Base-by-base conservation (phyloP, 2,888 invertebrate genomes). In the Lycocerus yunnanus region DNA sequence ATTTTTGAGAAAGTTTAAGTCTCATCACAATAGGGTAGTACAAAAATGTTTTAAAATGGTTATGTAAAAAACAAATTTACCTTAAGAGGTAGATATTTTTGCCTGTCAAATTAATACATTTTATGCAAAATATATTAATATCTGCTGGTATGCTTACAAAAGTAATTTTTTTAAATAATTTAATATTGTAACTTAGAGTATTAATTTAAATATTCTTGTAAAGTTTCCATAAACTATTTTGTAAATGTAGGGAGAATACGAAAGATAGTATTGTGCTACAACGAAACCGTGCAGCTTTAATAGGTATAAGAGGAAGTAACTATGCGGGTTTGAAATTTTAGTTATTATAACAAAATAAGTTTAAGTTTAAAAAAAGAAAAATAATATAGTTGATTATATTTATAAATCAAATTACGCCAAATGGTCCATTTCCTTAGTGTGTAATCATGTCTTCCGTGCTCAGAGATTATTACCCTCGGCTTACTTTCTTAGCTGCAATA, bases 401-500 rank as follows among this genome's bases (percentile, higher is more conserved):
- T 82, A 82, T 82, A 80, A 82, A 82, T 81, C 82, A 80, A 81
- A 81, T 82, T 80, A 81, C 74, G 71, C 77, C 75, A 80, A 81
- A 81, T 79, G 82, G 80, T 80, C 81, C 81, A 80, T 82, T 82
- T 82, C 81, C 80, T 78, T 76, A 73, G 79, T 74, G 77, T 78
- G 80, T 82, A 80, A 82, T 82, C 81, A 78, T 80, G 79, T 75
- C 78, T 82, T 81, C 79, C 81, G 80, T 81, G 79, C 77, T 78
- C 79, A 78, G 80, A 80, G 79, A 81, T 83, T 83, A 80, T 80
- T 81, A 74, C 79, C 72, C 78, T 78, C 77, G 74, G 76, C 77
- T 74, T 77, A 76, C 74, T 77, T 79, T 78, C 76, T 75, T 74
- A 74, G 74, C 74, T 74, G 71, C 74, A 74, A 74, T 74, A 74